Base-by-base conservation (phyloP, 64 coral and sea anemone species). In the Stichodactyla mertensii region DNA sequence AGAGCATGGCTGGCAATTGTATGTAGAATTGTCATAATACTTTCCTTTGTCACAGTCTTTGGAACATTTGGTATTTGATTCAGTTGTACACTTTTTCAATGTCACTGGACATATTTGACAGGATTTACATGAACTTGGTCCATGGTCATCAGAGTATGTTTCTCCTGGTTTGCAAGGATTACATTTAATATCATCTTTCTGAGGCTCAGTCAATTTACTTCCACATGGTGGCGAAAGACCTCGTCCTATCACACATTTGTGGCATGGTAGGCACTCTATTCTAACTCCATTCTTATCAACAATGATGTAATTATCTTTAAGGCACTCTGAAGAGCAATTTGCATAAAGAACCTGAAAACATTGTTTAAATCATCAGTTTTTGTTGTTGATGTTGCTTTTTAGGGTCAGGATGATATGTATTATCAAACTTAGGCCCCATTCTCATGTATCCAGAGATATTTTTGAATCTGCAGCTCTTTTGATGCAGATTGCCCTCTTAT, bases 1-100 rank as follows among this genome's bases (percentile, higher is more conserved):
- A 55, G 78, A 81, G 6, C 78, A 81, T 53, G 36, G 16, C 78
- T 81, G 78, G n/a, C 78, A 81, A 20, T 81, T 55, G 24, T 81
- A 55, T 81, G 78, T 81, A 19, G 51, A 19, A 81, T 53, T 53
- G 19, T 81, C 78, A 81, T 53, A 81, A 28, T 81, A 81, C 15
- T 5, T 6, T 52, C 78, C 78, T 8, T 13, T 28, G 52, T 3
- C 20, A 81, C 78, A 81, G 52, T 52, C 6, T 81, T 55, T 53
- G 26, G 51, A 53, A 54, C 78, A 81, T 20, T 81, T 52, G 10
- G 78, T 55, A 53, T 81, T 53, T n/a, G 36, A 55, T 19, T 23
- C n/a, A 20, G 20, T 20, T 22, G 78, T 81, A 52, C 78, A 81
- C 13, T 81, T 81, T 81, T 81, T 52, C 26, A 28, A 3, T 81